Base-by-base conservation (phyloP, 2,797 vertebrate genomes). In the Distichodus sexfasciatus region DNA sequence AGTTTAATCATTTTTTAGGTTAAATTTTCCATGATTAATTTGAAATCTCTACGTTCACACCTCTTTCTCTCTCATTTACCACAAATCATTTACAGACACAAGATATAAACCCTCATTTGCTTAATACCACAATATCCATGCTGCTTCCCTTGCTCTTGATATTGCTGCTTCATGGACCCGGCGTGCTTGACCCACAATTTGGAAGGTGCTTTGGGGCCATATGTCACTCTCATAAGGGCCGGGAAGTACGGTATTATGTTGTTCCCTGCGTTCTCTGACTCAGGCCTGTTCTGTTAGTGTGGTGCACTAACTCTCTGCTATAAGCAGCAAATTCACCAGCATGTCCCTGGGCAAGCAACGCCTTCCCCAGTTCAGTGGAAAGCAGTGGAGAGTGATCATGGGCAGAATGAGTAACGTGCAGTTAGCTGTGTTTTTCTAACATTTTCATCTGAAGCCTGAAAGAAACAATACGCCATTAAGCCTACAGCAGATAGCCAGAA, bases 221-320 rank as follows among this genome's bases (percentile, higher is more conserved):
- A 53, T 50, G 69, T 59, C 69, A 59, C 44, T n/a, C 38, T 66
- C 66, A 64, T n/a, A 50, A 65, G 31, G 58, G 69, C 62, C 41
- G 43, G 59, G 43, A 33, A 75, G 57, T 61, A 21, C 55, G 57
- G 51, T 75, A 72, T 72, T 69, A 73, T 68, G 67, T 59, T 72
- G 62, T 66, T 63, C 46, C 38, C 21, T 36, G 62, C 67, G 51
- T 75, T 54, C 72, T 70, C 53, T 75, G 66, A 75, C 63, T 71
- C 63, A 71, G 50, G 33, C 29, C 36, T 64, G 41, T 55, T 71
- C 46, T 51, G 10, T 21, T 54, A 28, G 38, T 73, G 54, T 41
- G 53, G 59, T 66, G 62, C 31, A 55, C 53, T 40, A 71, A 53
- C 43, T 51, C 60, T 63, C 55, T 59, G 43, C 46, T 48, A 23